Conservation (phyloP, 1,140 invertebrate species). For the Habropoda laboriosa region DNA sequence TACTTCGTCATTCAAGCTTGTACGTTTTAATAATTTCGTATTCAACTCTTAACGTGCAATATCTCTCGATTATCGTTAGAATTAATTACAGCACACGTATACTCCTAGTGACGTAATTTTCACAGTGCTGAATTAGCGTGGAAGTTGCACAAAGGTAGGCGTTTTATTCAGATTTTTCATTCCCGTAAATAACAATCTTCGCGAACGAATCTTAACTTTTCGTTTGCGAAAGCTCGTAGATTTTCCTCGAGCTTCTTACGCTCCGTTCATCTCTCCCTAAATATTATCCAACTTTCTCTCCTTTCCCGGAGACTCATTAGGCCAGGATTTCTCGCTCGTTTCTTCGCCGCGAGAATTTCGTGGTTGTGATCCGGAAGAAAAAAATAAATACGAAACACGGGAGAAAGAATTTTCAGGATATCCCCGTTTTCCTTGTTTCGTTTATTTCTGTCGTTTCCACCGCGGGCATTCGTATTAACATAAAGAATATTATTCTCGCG, state of each 20-base stretch:
- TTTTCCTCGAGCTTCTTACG: not conserved
- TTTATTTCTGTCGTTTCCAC: constrained; percentile 4
- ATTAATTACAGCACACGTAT: too few species aligned
- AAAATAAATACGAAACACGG: not conserved
- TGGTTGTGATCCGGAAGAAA: not conserved
- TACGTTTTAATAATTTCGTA: too few species aligned
- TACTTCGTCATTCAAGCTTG: too few species aligned
- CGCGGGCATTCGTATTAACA: not conserved
- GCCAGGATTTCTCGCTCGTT: not conserved
- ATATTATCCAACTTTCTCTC: not conserved
- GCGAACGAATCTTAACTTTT: too few species aligned
- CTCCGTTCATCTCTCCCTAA: not conserved
- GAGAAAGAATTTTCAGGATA: not conserved
- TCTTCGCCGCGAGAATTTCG: not conserved
- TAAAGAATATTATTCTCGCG: not conserved
- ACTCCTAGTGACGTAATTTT: too few species aligned
- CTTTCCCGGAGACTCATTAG: not conserved
- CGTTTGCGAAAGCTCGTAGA: not conserved
- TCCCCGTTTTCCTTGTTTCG: not conserved
- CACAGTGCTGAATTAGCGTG: too few species aligned
- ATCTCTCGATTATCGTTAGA: too few species aligned
- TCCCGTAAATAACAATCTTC: too few species aligned
- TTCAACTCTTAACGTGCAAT: too few species aligned
- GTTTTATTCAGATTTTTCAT: too few species aligned
- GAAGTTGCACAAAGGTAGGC: too few species aligned